Evolutionary conservation across 2,113 vertebrate genomes (phyloP), one percentile per base, ranked within the genome.

Genomic region (Alouatta palliata): DNA sequence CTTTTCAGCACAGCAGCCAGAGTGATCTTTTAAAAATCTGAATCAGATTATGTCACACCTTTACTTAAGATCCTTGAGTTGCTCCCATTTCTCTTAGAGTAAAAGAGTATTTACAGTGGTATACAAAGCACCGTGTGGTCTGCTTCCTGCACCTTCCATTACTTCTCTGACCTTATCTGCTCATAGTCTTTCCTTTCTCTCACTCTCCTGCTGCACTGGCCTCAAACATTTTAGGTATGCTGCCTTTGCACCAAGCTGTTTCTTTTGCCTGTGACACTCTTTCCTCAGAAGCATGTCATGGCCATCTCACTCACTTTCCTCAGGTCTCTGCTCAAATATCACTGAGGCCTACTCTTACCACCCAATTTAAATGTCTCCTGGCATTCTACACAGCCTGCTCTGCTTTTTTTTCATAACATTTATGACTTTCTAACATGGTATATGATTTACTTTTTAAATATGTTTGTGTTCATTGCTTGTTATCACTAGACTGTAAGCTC

Each of bases 361-460:
- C 7, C 5, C 45, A 25, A 8, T 58, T 86, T 85, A 56, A 68
- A 91, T 47, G 27, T 30, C 27, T 19, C 23, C 61, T 12, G 35
- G 56, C 11, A 82, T 82, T 81, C 30, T 79, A 17, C 30, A 93
- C 20, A 58, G 11, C 23, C 19, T 86, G 68, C 58, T 92, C 3
- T 3, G 56, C 27, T 43, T 73, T 23, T 96, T 76, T 37, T 7
- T 4, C 23, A 19, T 92, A 52, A 35, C 5, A 9, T 88, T 56
- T 93, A 25, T 76, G 71, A 30, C 32, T 89, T 94, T 89, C 61
- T 87, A 87, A 68, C 30, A 37, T 54, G 58, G 32, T 91, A 25
- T 73, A 56, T 52, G 37, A 19, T 89, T 96, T 87, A 70, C 30
- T 80, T 88, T 95, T 92, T 35, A 70, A 81, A 61, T 77, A 66